Conservation (phyloP, 1,140 invertebrate species). For the Brachionus paranguensis region DNA sequence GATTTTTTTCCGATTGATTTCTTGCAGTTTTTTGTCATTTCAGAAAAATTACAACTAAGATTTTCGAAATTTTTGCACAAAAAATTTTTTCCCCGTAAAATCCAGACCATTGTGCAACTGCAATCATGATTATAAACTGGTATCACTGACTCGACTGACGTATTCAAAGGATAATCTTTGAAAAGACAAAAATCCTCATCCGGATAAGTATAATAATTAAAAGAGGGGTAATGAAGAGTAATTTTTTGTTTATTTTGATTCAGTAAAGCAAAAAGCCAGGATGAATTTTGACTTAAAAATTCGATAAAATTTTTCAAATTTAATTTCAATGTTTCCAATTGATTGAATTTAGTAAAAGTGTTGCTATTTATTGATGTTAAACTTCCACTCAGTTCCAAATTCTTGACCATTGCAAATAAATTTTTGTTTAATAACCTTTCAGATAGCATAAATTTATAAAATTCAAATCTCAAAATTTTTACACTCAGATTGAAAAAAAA, state of each 20-base stretch:
- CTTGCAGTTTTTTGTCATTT: neutral
- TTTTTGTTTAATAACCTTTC: too few relatives aligned
- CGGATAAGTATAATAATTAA: neutral
- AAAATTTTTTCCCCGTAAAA: neutral
- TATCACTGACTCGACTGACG: neutral
- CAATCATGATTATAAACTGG: neutral
- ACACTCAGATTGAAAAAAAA: neutral
- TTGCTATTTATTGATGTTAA: too few relatives aligned
- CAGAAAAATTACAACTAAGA: neutral
- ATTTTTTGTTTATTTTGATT: neutral
- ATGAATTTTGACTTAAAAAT: neutral
- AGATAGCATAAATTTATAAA: too few relatives aligned
- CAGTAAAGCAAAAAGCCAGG: neutral
- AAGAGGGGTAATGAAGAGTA: neutral
- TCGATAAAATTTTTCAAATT: too few relatives aligned
- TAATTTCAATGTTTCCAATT: too few relatives aligned
- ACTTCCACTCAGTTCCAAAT: too few relatives aligned
- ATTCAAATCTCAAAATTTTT: too few relatives aligned
- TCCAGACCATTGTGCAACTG: neutral
- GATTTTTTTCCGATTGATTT: neutral
- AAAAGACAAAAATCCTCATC: neutral
- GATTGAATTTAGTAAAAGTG: too few relatives aligned
- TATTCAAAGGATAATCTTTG: neutral
- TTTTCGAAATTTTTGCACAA: neutral
- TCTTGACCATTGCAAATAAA: too few relatives aligned